Percentiles rank a stretch among this genome's conserved stretches.
phyloP scores from a whole-genome alignment of 2,888 invertebrate genomes.

The Acrobasis consociella region DNA sequence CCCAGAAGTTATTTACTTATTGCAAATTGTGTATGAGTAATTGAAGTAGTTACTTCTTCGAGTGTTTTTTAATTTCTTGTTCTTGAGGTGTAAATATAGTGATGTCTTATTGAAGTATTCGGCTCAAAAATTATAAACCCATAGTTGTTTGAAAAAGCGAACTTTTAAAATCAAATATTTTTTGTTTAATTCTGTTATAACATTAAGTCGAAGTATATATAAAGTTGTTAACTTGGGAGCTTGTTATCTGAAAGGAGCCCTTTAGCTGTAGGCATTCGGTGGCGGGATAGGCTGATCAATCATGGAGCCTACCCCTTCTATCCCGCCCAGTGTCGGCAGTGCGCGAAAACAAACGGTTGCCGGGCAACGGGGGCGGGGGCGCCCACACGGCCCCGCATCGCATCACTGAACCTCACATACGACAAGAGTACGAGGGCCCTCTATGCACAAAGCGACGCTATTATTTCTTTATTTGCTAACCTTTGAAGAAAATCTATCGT shows the following conservation, averaged over 20 bases:
- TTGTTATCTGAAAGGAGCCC: conserved; percentile 50
- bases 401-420: conserved; percentile 66
- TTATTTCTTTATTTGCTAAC: conserved; percentile 9
- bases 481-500: background rate
- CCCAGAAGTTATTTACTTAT: no score
- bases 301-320: conserved; percentile 81
- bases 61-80: no score
- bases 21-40: no score
- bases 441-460: conserved; percentile 29
- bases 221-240: conserved; percentile 43
- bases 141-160: no score
- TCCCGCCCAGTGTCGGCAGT: conserved; percentile 70
- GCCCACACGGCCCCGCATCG: conserved; percentile 53
- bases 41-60: no score
- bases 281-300: conserved; percentile 81
- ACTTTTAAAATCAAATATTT: no score
- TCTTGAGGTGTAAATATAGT: no score
- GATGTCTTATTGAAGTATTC: no score
- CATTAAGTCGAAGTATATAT: conserved; percentile 13
- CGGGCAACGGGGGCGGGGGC: conserved; percentile 58
- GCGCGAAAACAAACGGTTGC: conserved; percentile 81
- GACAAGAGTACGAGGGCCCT: conserved; percentile 56
- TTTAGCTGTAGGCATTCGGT: conserved; percentile 71
- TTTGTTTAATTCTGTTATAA: background rate
- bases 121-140: no score